Percentiles rank a stretch among this genome's conserved stretches.
These are phyloP conservation scores for Pyrochroa serraticornis DNA, from an alignment of 2,888 invertebrate genomes.

Conservation along the genomic window DNA sequence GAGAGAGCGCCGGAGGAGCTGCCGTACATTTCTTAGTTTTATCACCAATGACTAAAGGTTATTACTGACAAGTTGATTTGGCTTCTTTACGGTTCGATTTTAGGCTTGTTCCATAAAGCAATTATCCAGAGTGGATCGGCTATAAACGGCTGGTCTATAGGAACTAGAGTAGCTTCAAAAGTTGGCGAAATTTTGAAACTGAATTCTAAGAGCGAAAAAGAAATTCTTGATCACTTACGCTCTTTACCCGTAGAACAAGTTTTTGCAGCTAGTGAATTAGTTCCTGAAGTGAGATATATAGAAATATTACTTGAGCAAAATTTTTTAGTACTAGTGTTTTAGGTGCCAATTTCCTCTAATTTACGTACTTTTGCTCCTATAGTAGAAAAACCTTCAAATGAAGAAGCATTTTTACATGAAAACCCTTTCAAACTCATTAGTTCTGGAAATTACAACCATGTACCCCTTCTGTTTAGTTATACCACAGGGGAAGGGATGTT, in stretches of 20 bases:
- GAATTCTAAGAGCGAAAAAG: constrained; percentile 42
- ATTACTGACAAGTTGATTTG: constrained; percentile 13
- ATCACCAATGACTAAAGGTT: constrained; percentile 57
- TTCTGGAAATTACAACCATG: constrained; percentile 47
- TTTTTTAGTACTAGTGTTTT: constrained; percentile 9
- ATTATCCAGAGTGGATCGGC: constrained; percentile 48
- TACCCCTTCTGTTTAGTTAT: constrained; percentile 53
- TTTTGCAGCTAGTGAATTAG: constrained; percentile 36
- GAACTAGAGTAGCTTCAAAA: constrained; percentile 34
- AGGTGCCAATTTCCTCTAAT: constrained; percentile 34
- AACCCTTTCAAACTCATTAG: constrained; percentile 45
- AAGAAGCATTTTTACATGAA: constrained; percentile 47
- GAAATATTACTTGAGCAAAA: neutral
- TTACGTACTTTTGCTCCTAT: constrained; percentile 43
- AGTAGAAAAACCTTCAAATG: constrained; percentile 38
- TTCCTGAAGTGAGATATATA: constrained; percentile 36
- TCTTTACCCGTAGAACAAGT: constrained; percentile 38
- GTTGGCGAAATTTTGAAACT: constrained; percentile 40
- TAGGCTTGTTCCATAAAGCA: constrained; percentile 46
- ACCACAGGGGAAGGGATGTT: constrained; percentile 51
- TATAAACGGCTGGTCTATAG: constrained; percentile 44
- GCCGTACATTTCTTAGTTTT: constrained; percentile 60
- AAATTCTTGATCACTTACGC: constrained; percentile 41
- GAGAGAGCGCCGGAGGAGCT: constrained; percentile 62
- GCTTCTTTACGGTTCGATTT: too few species aligned